phyloP scores from a whole-genome alignment of 1,140 invertebrate genomes.

The Sinonovacula constricta region DNA sequence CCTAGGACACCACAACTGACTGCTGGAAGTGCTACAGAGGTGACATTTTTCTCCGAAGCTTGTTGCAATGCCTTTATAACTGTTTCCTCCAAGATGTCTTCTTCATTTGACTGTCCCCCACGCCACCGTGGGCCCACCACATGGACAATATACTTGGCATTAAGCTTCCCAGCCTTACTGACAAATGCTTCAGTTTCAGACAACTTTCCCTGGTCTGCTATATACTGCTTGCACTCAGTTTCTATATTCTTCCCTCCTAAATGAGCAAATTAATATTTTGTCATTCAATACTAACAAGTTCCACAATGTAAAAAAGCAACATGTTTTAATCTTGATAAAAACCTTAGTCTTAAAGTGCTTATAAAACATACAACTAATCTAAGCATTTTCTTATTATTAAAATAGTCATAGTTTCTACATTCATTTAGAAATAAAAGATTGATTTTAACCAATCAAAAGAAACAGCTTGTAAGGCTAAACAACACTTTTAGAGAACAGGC shows the following conservation, averaged over 20 bases:
- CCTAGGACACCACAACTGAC: constrained; percentile 45
- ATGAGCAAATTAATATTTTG: no score
- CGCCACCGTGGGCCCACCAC: constrained; percentile 33
- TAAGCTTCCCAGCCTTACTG: constrained; percentile 5
- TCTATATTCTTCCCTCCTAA: constrained; percentile 29
- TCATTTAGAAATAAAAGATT: no score
- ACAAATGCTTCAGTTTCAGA: constrained; percentile 23
- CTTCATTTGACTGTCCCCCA: constrained; percentile 17
- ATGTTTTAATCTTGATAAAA: no score
- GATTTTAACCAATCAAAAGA: no score
- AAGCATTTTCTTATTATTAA: no score
- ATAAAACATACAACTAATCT: no score
- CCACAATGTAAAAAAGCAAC: no score
- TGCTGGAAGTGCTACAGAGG: constrained; percentile 52
- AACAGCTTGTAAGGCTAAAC: no score
- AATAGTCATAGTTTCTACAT: no score
- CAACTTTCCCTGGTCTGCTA: background rate
- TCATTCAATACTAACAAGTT: no score
- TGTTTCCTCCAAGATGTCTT: constrained; percentile 21
- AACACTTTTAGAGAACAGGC: no score
- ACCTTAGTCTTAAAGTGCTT: no score
- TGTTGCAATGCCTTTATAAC: constrained; percentile 22
- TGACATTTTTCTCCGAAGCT: constrained; percentile 3
- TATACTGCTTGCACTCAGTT: constrained; percentile 1
- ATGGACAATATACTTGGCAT: constrained; percentile 31